Percentiles rank a stretch among this genome's conserved stretches.
Conservation (phyloP, 2,797 vertebrate genomes). For the Cryptoprocta ferox region DNA sequence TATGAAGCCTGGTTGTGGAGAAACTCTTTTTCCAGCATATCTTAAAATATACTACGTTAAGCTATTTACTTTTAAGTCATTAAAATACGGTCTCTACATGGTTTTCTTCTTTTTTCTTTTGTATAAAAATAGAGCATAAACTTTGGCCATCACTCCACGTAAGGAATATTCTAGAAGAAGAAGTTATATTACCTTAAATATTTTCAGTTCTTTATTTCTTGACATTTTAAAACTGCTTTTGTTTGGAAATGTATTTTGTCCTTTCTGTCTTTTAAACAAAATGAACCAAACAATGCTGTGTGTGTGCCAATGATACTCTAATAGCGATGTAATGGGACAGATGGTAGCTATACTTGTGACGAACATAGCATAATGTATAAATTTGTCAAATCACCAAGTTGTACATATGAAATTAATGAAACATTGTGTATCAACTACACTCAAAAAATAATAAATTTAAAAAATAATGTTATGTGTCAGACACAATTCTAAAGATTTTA, state of each 20-base stretch:
- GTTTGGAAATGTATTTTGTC: neutral
- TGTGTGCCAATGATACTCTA: neutral
- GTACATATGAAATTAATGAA: neutral
- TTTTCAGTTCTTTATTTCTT: neutral
- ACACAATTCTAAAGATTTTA: neutral
- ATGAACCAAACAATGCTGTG: neutral
- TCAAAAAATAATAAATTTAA: neutral
- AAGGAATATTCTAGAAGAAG: neutral
- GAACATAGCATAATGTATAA: neutral
- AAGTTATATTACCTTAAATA: neutral
- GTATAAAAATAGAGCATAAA: neutral
- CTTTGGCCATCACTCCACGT: neutral
- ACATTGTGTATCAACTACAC: neutral
- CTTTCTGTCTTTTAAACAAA: constrained; percentile 8
- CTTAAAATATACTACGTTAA: constrained; percentile 8
- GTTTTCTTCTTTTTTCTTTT: neutral
- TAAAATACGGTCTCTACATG: neutral
- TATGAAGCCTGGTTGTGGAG: neutral
- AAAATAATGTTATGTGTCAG: neutral
- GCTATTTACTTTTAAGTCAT: constrained; percentile 30
- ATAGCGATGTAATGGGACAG: neutral
- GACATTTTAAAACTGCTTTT: constrained; percentile 37
- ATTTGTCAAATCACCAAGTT: neutral
- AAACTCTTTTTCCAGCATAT: neutral
- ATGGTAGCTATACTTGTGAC: neutral